Percentiles rank a stretch among this genome's conserved stretches.
These are phyloP conservation scores for Podarcis siculus DNA, from an alignment of 2,797 vertebrate species.

Conservation along the genomic window DNA sequence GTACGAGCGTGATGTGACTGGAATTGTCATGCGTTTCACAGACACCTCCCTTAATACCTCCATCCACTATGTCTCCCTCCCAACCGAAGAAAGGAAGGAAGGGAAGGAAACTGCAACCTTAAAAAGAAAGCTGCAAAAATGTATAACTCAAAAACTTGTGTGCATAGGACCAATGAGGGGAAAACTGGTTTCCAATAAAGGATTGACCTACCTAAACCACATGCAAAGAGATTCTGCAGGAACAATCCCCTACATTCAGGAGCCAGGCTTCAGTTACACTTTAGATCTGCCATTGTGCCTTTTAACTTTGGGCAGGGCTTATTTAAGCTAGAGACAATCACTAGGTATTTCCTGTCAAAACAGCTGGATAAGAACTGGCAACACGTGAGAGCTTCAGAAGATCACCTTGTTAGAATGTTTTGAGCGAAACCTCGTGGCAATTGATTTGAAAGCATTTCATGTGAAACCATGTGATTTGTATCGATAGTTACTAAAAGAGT, in stretches of 20 bases:
- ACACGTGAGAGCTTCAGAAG: neutral
- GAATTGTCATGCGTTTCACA: constrained; percentile 39
- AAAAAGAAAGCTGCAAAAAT: neutral
- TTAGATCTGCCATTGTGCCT: neutral
- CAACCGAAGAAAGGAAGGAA: neutral
- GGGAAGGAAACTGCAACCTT: neutral
- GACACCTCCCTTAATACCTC: neutral
- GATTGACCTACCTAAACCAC: neutral
- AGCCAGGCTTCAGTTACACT: neutral
- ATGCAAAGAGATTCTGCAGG: neutral
- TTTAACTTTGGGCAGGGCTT: neutral
- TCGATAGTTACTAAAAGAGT: neutral
- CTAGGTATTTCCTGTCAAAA: neutral
- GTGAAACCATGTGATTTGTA: neutral
- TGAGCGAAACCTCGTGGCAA: neutral
- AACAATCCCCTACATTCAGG: neutral
- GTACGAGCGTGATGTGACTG: constrained; percentile 15
- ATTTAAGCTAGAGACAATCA: neutral
- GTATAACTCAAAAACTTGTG: neutral
- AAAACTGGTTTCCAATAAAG: neutral
- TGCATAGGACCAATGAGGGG: neutral
- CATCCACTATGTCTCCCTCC: neutral
- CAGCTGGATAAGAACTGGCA: neutral
- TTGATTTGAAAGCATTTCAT: neutral
- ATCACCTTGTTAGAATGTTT: neutral